Percentiles rank a stretch among this genome's conserved stretches.
Conservation (phyloP, 2,888 invertebrate species). For the Trissoscelio sp. region DNA sequence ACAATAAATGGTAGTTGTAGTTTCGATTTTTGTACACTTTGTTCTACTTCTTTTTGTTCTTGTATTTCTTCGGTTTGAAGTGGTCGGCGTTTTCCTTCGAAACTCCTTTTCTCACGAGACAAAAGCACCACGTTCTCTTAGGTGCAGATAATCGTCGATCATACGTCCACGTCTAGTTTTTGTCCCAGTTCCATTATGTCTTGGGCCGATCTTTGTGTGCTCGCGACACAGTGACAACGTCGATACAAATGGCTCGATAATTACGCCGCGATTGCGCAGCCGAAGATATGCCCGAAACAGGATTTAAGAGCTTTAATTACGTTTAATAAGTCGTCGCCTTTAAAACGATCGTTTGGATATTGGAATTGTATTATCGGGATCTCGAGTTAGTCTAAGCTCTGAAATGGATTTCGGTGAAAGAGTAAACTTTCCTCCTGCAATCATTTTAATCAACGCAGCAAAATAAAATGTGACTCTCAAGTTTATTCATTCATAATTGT, state of each 20-base stretch:
- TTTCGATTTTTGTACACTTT: neutral
- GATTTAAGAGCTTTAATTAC: neutral
- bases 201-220: neutral
- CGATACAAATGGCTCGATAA: neutral
- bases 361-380: slow-evolving; percentile 5
- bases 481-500: slow-evolving; percentile 23
- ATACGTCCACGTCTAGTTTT: slow-evolving; percentile 14
- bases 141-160: slow-evolving; percentile 41
- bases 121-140: slow-evolving; percentile 7
- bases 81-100: neutral
- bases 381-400: neutral
- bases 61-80: neutral
- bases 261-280: neutral
- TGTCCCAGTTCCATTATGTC: neutral
- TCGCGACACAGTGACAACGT: neutral
- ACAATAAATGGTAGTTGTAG: no score
- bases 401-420: slow-evolving; percentile 6
- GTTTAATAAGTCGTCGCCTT: slow-evolving; percentile 6
- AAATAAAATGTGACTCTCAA: slow-evolving; percentile 1
- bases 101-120: neutral
- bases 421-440: slow-evolving; percentile 10
- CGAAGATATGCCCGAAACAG: neutral
- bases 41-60: neutral
- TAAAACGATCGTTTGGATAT: slow-evolving; percentile 5
- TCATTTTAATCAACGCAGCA: slow-evolving; percentile 13